Evolutionary conservation across 2,113 vertebrate genomes (phyloP).

Genomic region (Pteronura brasiliensis): DNA sequence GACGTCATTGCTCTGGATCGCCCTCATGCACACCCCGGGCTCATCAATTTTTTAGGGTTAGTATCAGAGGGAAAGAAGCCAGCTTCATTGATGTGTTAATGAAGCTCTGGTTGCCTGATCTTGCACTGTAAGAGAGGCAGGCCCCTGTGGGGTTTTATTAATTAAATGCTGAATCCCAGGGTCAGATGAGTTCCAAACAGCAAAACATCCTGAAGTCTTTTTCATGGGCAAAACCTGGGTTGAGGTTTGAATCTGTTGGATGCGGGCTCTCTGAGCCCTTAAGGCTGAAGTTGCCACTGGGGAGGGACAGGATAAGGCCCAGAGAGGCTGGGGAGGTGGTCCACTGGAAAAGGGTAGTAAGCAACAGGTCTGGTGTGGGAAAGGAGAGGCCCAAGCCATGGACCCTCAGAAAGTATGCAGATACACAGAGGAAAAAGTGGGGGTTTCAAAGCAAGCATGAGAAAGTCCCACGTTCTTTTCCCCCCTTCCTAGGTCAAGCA

Average conservation of each 20-base stretch:
- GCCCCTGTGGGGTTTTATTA: background rate
- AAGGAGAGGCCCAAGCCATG: background rate
- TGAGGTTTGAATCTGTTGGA: background rate
- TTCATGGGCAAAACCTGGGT: background rate
- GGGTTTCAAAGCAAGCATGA: too few species aligned
- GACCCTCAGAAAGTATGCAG: background rate
- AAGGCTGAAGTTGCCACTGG: background rate
- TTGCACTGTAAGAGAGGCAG: background rate
- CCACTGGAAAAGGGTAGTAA: background rate
- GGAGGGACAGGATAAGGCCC: background rate
- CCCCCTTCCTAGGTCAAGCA: background rate
- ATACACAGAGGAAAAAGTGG: too few species aligned
- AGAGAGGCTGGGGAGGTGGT: background rate
- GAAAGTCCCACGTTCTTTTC: background rate
- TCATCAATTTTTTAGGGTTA: background rate
- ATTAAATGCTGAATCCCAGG: background rate
- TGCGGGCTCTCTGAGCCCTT: background rate
- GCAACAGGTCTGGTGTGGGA: background rate
- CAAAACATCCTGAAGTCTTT: background rate
- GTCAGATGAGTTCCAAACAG: background rate
- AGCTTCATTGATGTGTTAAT: background rate
- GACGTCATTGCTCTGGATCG: background rate
- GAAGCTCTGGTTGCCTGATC: background rate
- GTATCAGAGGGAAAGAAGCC: background rate
- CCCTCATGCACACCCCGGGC: background rate